Base-by-base conservation (phyloP, 2,888 invertebrate genomes). In the Hipparchia semele region DNA sequence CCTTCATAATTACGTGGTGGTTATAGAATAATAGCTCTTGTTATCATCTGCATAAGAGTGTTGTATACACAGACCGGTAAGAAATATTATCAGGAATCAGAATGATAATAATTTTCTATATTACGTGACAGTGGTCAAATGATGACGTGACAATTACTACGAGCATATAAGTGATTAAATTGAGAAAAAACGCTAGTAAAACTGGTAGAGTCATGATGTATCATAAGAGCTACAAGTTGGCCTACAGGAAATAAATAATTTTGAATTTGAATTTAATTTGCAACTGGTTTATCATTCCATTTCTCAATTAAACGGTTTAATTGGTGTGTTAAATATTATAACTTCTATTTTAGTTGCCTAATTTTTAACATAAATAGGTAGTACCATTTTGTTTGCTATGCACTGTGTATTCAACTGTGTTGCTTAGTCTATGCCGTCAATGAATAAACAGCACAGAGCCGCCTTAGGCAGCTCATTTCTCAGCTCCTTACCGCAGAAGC, bases 391-490 rank as follows among this genome's bases (percentile, higher is more conserved):
- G 6, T n/a, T 54, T 54, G 2, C n/a, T 54, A 9, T 59, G 23
- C 1, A 23, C 56, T 13, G 7, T 56, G 13, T 56, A 7, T 56
- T 56, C 13, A 12, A n/a, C n/a, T 49, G 10, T 10, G n/a, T 23
- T 13, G 49, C 10, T 49, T 68, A 68, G 59, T 68, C 68, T 59
- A 8, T 68, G 49, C 8, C 59, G 49, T 59, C 68, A 68, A 68
- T 68, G 74, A 65, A 73, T 73, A 73, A 75, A 70, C 70, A 75
- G 68, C 68, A 70, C 68, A 61, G 70, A 64, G 46, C 53, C 12
- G 74, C 75, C 54, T 54, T 9, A 60, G 75, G 75, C 73, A 53
- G 60, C 70, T 70, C 73, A 75, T 75, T 75, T 75, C 70, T 75
- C 68, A 67, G 59, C 71, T 23, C 39, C 70, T 59, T 54, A 68